A percentile compares a stretch with the other conserved stretches of the same genome.
Conservation (phyloP, 2,113 vertebrate species). For the Serilophus lunatus region DNA sequence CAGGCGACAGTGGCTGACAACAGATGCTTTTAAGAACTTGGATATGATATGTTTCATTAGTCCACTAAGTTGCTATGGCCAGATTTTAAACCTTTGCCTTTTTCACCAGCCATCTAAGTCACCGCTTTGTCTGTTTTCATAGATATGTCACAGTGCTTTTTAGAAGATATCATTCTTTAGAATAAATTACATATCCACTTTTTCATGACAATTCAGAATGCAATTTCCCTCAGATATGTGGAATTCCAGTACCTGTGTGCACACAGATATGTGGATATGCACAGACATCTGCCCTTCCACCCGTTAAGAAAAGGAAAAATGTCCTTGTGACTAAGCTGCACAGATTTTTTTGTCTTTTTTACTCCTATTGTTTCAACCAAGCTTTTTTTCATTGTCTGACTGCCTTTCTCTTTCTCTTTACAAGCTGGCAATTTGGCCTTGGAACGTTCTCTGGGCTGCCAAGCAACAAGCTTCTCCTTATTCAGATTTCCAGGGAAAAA, state of each 20-base stretch:
- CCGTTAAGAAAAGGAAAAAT: background rate
- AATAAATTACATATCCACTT: background rate
- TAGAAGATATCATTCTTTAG: background rate
- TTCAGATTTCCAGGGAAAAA: background rate
- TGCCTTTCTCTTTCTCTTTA: slow-evolving; percentile 26
- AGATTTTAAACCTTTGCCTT: background rate
- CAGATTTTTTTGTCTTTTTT: background rate
- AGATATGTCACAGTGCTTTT: background rate
- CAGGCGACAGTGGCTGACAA: background rate
- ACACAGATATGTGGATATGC: background rate
- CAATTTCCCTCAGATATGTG: background rate
- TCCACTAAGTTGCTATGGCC: background rate
- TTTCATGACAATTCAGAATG: background rate
- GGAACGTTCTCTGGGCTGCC: slow-evolving; percentile 18
- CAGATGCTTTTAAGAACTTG: background rate
- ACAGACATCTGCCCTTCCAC: background rate
- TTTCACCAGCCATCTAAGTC: background rate
- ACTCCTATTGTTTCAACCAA: background rate
- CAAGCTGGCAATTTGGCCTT: background rate
- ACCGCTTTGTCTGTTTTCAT: background rate
- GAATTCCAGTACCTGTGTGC: background rate
- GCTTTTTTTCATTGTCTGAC: background rate
- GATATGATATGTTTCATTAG: background rate
- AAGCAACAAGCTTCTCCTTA: slow-evolving; percentile 12
- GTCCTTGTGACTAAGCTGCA: background rate